A percentile compares a stretch with the other conserved stretches of the same genome.
These are phyloP conservation scores for Colletes gigas DNA, from an alignment of 1,140 invertebrate species.

Conservation along the genomic window DNA sequence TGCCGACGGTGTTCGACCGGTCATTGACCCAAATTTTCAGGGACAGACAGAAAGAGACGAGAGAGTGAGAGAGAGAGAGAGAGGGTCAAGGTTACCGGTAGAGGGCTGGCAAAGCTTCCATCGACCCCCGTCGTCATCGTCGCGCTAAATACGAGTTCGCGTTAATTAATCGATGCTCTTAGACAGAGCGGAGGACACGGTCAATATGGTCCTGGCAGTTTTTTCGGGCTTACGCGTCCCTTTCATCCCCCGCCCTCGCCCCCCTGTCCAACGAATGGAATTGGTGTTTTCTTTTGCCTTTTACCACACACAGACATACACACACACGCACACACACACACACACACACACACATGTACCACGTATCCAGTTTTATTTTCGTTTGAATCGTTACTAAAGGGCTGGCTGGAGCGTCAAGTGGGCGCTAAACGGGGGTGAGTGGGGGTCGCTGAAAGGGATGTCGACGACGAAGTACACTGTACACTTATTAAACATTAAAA, in stretches of 20 bases:
- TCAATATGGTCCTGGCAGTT: slow-evolving; percentile 66
- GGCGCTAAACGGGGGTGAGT: background rate
- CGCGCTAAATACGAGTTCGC: slow-evolving; percentile 55
- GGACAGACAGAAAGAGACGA: slow-evolving; percentile 11
- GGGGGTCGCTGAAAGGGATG: slow-evolving; percentile 15
- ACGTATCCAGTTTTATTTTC: background rate
- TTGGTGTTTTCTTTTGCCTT: background rate
- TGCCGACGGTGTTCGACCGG: slow-evolving; percentile 39
- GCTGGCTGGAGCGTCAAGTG: background rate
- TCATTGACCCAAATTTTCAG: slow-evolving; percentile 49
- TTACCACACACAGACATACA: no score
- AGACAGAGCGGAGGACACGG: slow-evolving; percentile 62
- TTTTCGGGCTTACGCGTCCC: slow-evolving; percentile 51
- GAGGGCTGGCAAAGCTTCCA: background rate
- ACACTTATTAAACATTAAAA: slow-evolving; percentile 55
- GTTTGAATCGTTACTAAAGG: background rate
- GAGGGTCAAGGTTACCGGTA: slow-evolving; percentile 44
- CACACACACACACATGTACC: no score
- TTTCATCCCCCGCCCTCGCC: slow-evolving; percentile 1
- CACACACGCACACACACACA: no score
- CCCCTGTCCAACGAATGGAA: no score
- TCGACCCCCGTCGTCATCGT: slow-evolving; percentile 45
- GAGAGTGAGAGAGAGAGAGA: slow-evolving; percentile 16
- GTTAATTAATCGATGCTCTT: slow-evolving; percentile 64
- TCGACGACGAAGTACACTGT: slow-evolving; percentile 17